These are phyloP conservation scores for Dryococelus australis DNA, from an alignment of 2,888 invertebrate species.

Conservation along the genomic window DNA sequence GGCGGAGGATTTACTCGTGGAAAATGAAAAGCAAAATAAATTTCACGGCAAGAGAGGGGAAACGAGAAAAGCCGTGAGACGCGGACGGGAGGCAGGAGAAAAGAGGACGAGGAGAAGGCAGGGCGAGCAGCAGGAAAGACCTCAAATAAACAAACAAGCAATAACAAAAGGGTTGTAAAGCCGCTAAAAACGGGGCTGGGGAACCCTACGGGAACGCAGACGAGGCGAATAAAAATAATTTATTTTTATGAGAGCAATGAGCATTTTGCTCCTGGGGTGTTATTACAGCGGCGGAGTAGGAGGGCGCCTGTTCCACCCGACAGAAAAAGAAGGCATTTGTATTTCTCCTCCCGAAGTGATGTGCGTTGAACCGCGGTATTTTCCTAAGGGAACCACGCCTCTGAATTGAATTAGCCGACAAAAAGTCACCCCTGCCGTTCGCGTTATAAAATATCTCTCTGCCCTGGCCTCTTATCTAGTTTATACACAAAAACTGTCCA, in stretches of 20 bases:
- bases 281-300: background rate
- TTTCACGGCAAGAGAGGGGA: conserved; percentile 4
- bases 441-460: background rate
- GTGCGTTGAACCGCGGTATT: background rate
- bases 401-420: conserved; percentile 16
- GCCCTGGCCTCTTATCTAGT: background rate
- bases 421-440: background rate
- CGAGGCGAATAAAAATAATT: conserved; percentile 26
- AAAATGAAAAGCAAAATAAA: conserved; percentile 32
- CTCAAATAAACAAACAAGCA: conserved; percentile 31
- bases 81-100: background rate
- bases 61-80: background rate
- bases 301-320: background rate
- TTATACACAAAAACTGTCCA: background rate
- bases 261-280: conserved; percentile 16
- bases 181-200: conserved; percentile 21
- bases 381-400: background rate
- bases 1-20: conserved; percentile 25
- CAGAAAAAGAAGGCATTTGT: background rate
- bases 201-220: conserved; percentile 19
- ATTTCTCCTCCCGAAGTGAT: conserved; percentile 2
- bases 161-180: conserved; percentile 27
- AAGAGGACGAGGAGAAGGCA: background rate
- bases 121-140: conserved; percentile 17
- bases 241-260: conserved; percentile 26